phyloP scores from a whole-genome alignment of 1,140 invertebrate genomes.

The Orchestia grillus region DNA sequence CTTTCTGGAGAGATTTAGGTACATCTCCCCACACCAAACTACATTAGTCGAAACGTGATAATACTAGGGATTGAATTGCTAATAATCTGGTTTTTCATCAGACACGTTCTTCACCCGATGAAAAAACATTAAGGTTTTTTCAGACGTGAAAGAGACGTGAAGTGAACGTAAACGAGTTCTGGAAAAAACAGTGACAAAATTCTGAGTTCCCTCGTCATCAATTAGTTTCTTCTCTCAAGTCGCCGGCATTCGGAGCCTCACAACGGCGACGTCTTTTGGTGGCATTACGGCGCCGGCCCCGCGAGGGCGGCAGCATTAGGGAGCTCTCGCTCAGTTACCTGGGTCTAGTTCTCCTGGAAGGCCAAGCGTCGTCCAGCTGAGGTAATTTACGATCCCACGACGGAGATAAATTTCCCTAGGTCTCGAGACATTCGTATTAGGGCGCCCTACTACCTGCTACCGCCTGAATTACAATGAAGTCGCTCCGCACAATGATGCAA shows the following conservation, averaged over 20 bases:
- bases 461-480: slow-evolving; percentile 45
- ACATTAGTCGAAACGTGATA: no score
- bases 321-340: slow-evolving; percentile 9
- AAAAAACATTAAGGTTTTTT: background rate
- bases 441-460: slow-evolving; percentile 40
- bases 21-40: no score
- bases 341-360: background rate
- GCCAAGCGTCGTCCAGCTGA: slow-evolving; percentile 2
- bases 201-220: background rate
- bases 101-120: no score
- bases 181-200: background rate
- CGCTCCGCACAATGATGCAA: slow-evolving; percentile 16
- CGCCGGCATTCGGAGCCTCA: background rate
- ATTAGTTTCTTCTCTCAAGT: background rate
- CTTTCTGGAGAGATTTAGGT: no score
- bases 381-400: slow-evolving; percentile 50
- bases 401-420: slow-evolving; percentile 52
- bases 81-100: no score
- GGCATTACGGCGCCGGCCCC: background rate
- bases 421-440: slow-evolving; percentile 52
- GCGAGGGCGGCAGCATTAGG: background rate
- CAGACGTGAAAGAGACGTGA: background rate
- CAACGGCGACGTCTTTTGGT: background rate
- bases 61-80: no score
- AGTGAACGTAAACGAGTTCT: background rate